These are phyloP conservation scores for Cataglyphis altisquamis DNA, from an alignment of 2,888 invertebrate species.

Conservation along the genomic window DNA sequence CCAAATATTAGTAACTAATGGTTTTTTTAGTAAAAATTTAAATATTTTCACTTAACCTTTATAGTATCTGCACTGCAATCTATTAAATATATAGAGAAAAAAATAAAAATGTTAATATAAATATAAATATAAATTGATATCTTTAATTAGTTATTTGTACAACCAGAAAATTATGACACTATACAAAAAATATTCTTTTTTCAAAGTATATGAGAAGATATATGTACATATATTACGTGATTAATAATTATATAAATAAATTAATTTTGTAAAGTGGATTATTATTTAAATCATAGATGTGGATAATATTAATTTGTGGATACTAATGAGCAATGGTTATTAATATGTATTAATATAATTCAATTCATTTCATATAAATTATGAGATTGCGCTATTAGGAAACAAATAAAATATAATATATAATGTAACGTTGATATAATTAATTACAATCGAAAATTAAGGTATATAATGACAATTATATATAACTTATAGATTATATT, in stretches of 20 bases:
- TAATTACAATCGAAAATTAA: too few species aligned
- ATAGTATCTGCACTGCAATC: neutral
- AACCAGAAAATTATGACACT: neutral
- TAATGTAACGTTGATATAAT: too few species aligned
- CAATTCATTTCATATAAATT: too few species aligned
- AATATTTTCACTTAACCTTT: neutral
- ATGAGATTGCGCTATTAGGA: too few species aligned
- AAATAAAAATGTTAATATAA: neutral
- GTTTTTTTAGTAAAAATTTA: neutral
- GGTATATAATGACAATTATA: too few species aligned
- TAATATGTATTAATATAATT: too few species aligned
- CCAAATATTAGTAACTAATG: neutral
- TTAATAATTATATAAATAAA: constrained; percentile 8
- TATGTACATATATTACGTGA: too few species aligned
- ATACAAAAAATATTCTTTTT: neutral
- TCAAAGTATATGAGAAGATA: neutral
- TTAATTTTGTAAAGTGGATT: neutral
- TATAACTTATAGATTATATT: too few species aligned
- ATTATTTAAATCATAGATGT: too few species aligned
- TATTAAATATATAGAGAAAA: neutral
- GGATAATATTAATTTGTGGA: too few species aligned
- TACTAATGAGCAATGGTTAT: too few species aligned
- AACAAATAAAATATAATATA: too few species aligned
- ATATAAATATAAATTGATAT: neutral
- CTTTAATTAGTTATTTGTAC: neutral